Evolutionary conservation across 2,888 invertebrate species (phyloP).

Genomic region (Hoplodrina blanda): DNA sequence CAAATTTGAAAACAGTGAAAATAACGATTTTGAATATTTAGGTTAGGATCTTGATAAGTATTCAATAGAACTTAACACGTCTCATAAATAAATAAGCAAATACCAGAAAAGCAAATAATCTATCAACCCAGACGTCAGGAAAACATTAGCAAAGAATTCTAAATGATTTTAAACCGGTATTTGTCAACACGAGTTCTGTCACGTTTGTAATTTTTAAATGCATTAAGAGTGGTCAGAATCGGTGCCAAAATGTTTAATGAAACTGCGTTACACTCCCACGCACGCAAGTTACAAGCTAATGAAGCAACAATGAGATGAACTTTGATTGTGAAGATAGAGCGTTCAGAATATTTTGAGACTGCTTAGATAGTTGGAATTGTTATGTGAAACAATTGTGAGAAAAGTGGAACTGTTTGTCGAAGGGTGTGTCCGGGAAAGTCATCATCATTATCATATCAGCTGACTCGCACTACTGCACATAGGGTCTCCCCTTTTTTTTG

Average conservation of each 20-base stretch:
- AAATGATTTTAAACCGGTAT: constrained; percentile 11
- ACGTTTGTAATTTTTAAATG: constrained; percentile 35
- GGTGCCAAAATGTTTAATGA: constrained; percentile 50
- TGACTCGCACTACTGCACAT: too few species aligned
- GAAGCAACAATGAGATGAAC: constrained; percentile 36
- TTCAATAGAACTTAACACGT: too few species aligned
- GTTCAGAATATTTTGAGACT: constrained; percentile 9
- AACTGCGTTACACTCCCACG: constrained; percentile 41
- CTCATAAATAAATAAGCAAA: too few species aligned
- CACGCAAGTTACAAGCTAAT: constrained; percentile 18
- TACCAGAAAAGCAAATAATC: neutral
- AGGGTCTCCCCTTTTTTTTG: too few species aligned
- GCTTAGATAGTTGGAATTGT: neutral
- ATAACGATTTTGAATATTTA: neutral
- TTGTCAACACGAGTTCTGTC: constrained; percentile 32
- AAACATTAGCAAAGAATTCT: constrained; percentile 21
- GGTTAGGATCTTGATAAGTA: neutral
- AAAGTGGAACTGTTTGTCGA: neutral
- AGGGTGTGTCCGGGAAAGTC: too few species aligned
- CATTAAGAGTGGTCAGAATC: constrained; percentile 31
- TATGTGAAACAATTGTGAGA: neutral
- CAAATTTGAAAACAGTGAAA: neutral
- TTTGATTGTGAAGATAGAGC: constrained; percentile 6
- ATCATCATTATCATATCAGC: too few species aligned
- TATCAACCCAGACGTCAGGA: neutral